Percentiles rank a stretch among this genome's conserved stretches.
Evolutionary conservation across 2,797 vertebrate species (phyloP).

Genomic region (Ambastaia sidthimunki): DNA sequence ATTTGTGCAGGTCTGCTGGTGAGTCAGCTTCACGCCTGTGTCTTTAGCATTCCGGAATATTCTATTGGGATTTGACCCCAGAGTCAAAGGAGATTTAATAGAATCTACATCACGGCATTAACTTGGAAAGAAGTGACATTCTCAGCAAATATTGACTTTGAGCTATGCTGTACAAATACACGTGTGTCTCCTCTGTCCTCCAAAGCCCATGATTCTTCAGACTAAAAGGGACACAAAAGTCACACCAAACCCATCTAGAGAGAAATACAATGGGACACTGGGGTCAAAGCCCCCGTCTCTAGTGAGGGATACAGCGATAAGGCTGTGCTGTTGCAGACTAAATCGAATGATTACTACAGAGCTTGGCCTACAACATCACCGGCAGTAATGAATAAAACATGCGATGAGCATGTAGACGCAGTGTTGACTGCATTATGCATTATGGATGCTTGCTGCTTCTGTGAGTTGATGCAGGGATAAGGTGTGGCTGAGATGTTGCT

Average conservation of each 20-base stretch:
- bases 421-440: slow-evolving; percentile 64
- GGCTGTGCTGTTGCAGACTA: not conserved
- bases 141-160: slow-evolving; percentile 39
- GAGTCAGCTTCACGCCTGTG: slow-evolving; percentile 16
- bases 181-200: slow-evolving; percentile 24
- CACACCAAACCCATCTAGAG: slow-evolving; percentile 7
- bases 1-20: not conserved
- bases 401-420: slow-evolving; percentile 69
- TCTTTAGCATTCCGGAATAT: slow-evolving; percentile 22
- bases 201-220: slow-evolving; percentile 13
- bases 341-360: not conserved
- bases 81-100: slow-evolving; percentile 24
- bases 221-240: slow-evolving; percentile 26
- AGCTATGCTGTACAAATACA: slow-evolving; percentile 41
- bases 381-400: slow-evolving; percentile 79
- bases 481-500: slow-evolving; percentile 44
- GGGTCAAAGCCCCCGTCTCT: slow-evolving; percentile 29
- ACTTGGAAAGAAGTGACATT: slow-evolving; percentile 25
- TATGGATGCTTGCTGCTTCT: slow-evolving; percentile 62
- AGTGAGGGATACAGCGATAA: slow-evolving; percentile 3
- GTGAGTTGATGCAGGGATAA: slow-evolving; percentile 45
- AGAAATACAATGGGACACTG: slow-evolving; percentile 22
- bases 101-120: slow-evolving; percentile 17
- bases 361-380: slow-evolving; percentile 37
- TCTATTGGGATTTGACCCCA: slow-evolving; percentile 7